Percentiles rank a stretch among this genome's conserved stretches.
These are phyloP conservation scores for Imbricaverruca yamaguchii DNA, from an alignment of 2,888 invertebrate genomes.

Conservation along the genomic window DNA sequence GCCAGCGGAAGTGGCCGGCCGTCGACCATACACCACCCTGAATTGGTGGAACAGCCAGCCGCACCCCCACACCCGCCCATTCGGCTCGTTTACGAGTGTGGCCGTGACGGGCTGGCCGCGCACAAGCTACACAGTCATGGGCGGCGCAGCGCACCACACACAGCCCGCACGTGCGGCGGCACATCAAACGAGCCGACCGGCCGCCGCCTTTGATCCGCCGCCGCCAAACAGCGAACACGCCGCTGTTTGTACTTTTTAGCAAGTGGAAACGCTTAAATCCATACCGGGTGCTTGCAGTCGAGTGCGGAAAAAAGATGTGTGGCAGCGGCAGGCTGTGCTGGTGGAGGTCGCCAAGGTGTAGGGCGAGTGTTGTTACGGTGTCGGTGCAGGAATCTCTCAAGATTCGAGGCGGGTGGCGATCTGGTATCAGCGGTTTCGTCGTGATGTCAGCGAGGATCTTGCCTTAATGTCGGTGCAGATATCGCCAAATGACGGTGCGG, in stretches of 20 bases:
- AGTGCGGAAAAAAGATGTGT: background rate
- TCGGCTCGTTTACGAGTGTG: background rate
- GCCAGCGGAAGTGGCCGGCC: background rate
- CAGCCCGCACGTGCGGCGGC: conserved; percentile 2
- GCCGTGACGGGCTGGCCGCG: background rate
- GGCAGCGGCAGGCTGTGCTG: background rate
- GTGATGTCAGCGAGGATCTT: too few species aligned
- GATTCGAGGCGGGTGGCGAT: too few species aligned
- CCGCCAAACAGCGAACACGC: background rate
- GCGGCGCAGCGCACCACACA: background rate
- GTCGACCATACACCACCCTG: background rate
- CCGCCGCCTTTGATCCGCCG: conserved; percentile 9
- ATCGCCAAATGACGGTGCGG: too few species aligned
- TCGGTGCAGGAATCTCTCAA: too few species aligned
- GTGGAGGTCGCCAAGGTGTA: too few species aligned
- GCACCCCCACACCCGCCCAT: background rate
- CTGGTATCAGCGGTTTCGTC: too few species aligned
- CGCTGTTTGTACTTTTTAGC: conserved; percentile 19
- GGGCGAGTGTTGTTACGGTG: too few species aligned
- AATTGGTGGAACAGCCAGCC: too few species aligned
- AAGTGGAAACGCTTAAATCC: conserved; percentile 18
- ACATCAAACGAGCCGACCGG: background rate
- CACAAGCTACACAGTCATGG: conserved; percentile 11
- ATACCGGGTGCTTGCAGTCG: background rate
- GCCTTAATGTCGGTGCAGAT: too few species aligned